Conservation (phyloP, 2,797 vertebrate species). For the Pagetopsis macropterus region DNA sequence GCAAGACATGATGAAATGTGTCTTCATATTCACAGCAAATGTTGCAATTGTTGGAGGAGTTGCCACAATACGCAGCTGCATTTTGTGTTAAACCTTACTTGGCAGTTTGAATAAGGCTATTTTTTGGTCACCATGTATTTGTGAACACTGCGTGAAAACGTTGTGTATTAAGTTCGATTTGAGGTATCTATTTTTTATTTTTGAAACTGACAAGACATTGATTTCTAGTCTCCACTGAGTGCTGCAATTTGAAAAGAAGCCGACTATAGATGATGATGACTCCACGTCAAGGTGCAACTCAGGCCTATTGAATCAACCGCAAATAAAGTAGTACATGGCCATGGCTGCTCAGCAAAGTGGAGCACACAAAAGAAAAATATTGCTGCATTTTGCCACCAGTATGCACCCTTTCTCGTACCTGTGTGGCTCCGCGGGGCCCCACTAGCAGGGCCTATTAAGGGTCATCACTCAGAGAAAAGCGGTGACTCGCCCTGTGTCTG, state of each 20-base stretch:
- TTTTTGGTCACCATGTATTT: neutral
- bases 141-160: neutral
- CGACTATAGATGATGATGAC: slow-evolving; percentile 47
- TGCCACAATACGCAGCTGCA: neutral
- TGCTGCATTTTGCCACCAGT: slow-evolving; percentile 51
- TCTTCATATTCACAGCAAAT: slow-evolving; percentile 28
- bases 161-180: slow-evolving; percentile 1
- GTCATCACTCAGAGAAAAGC: slow-evolving; percentile 60
- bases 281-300: slow-evolving; percentile 41
- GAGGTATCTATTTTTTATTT: neutral
- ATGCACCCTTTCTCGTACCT: slow-evolving; percentile 40
- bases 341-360: slow-evolving; percentile 48
- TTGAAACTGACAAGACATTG: slow-evolving; percentile 20
- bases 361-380: slow-evolving; percentile 21
- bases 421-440: slow-evolving; percentile 60
- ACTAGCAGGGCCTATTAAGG: slow-evolving; percentile 66
- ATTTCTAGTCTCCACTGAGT: slow-evolving; percentile 13
- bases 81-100: neutral
- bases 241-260: slow-evolving; percentile 40
- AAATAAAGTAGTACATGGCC: slow-evolving; percentile 46
- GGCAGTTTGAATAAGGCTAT: neutral
- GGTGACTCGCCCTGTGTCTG: slow-evolving; percentile 29
- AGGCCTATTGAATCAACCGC: slow-evolving; percentile 60
- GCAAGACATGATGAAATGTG: slow-evolving; percentile 45
- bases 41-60: neutral